Evolutionary conservation across 2,888 invertebrate species (phyloP).

Genomic region (Drosophila sordidula): DNA sequence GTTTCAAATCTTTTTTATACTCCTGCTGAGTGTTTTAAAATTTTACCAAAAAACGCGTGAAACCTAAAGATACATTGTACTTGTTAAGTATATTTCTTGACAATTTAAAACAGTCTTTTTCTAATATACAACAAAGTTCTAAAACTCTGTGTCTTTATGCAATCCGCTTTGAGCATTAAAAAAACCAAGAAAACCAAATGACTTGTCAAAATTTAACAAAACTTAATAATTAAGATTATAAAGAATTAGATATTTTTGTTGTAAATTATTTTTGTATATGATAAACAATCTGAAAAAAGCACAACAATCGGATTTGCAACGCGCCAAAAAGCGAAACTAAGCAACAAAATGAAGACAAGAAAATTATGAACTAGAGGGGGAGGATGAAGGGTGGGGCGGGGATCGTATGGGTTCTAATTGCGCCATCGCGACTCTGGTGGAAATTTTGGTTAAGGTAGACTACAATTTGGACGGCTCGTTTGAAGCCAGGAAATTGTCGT

Average conservation of each 20-base stretch:
- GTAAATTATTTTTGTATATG: background rate
- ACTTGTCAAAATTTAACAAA: slow-evolving; percentile 31
- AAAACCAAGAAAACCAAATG: slow-evolving; percentile 14
- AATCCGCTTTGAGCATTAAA: background rate
- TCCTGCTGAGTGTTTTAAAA: too few relatives aligned
- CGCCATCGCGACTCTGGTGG: slow-evolving; percentile 31
- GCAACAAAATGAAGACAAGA: slow-evolving; percentile 34
- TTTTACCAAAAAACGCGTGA: too few relatives aligned
- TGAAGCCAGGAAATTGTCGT: slow-evolving; percentile 50
- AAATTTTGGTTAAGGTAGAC: slow-evolving; percentile 11
- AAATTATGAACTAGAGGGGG: slow-evolving; percentile 25
- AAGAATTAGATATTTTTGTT: slow-evolving; percentile 17
- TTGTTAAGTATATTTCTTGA: too few relatives aligned
- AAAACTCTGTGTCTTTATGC: slow-evolving; percentile 2
- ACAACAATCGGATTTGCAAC: slow-evolving; percentile 47
- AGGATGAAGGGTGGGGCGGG: background rate
- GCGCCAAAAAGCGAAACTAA: slow-evolving; percentile 43
- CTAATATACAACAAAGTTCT: too few relatives aligned
- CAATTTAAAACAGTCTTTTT: too few relatives aligned
- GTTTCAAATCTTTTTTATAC: too few relatives aligned
- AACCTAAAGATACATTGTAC: too few relatives aligned
- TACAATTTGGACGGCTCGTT: slow-evolving; percentile 44
- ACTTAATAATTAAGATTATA: slow-evolving; percentile 26
- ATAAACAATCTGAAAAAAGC: background rate
- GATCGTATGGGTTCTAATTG: slow-evolving; percentile 32